A percentile compares a stretch with the other conserved stretches of the same genome.
These are phyloP conservation scores for Lepidonotus clava DNA, from an alignment of 2,888 invertebrate species.

Conservation along the genomic window DNA sequence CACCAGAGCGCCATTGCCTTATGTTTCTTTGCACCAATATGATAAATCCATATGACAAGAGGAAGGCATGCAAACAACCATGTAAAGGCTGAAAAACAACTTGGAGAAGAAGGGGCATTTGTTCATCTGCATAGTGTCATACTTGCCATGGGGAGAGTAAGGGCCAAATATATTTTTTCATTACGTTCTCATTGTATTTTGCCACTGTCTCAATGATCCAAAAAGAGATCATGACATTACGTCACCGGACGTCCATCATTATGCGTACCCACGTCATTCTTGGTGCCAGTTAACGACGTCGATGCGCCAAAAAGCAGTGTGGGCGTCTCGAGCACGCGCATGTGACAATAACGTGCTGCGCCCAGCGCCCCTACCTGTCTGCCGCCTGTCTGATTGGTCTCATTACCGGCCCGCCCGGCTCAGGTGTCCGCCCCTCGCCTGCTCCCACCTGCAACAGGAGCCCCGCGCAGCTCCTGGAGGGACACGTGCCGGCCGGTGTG, in stretches of 20 bases:
- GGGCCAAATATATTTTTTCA: too few species aligned
- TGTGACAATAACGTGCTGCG: slow-evolving; percentile 5
- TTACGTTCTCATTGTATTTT: too few species aligned
- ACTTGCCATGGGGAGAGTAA: too few species aligned
- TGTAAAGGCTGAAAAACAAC: too few species aligned
- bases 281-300: not conserved
- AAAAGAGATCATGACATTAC: not conserved
- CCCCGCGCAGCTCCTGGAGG: too few species aligned
- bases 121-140: too few species aligned
- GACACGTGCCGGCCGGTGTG: not conserved
- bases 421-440: not conserved
- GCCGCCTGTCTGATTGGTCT: slow-evolving; percentile 10
- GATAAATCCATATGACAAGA: too few species aligned
- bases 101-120: too few species aligned
- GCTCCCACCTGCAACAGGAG: not conserved
- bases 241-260: not conserved
- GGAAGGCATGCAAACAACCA: too few species aligned
- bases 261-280: slow-evolving; percentile 21
- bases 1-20: too few species aligned
- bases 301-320: not conserved
- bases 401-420: not conserved
- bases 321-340: not conserved
- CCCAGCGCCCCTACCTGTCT: slow-evolving; percentile 7
- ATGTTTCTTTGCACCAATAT: too few species aligned
- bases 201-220: too few species aligned